These are phyloP conservation scores for Agraylea sexmaculata DNA, from an alignment of 1,140 invertebrate species.

Conservation along the genomic window DNA sequence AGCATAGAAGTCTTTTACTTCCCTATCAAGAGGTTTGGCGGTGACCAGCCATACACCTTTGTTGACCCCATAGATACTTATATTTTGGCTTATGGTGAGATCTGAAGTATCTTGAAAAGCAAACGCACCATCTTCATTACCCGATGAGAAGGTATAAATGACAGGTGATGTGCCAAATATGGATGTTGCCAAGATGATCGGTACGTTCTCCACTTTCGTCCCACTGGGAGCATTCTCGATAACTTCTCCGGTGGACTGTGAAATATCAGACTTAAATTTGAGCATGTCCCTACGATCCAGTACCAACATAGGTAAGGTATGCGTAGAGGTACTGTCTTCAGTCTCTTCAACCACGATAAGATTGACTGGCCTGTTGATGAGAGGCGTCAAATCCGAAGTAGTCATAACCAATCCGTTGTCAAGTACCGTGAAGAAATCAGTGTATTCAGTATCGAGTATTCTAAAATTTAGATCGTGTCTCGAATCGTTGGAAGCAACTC, in stretches of 20 bases:
- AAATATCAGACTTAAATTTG: constrained; percentile 49
- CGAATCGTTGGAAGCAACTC: constrained; percentile 42
- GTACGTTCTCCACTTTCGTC: constrained; percentile 54
- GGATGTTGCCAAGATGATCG: constrained; percentile 49
- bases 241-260: constrained; percentile 54
- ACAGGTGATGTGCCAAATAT: constrained; percentile 46
- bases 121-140: constrained; percentile 57
- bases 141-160: constrained; percentile 64
- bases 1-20: constrained; percentile 53
- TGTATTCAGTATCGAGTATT: constrained; percentile 63
- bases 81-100: constrained; percentile 39
- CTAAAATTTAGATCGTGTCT: constrained; percentile 48
- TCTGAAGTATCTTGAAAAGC: constrained; percentile 50
- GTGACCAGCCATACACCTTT: constrained; percentile 58
- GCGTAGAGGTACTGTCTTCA: constrained; percentile 63
- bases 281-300: constrained; percentile 70
- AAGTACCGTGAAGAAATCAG: constrained; percentile 76
- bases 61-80: constrained; percentile 46
- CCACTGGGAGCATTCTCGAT: constrained; percentile 61
- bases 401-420: constrained; percentile 83
- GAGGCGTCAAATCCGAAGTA: constrained; percentile 64
- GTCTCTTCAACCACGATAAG: constrained; percentile 70
- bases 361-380: constrained; percentile 69
- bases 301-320: constrained; percentile 69
- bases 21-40: constrained; percentile 58